A percentile compares a stretch with the other conserved stretches of the same genome.
Evolutionary conservation across 1,140 invertebrate species (phyloP).

Genomic region (Bombus balteatus): DNA sequence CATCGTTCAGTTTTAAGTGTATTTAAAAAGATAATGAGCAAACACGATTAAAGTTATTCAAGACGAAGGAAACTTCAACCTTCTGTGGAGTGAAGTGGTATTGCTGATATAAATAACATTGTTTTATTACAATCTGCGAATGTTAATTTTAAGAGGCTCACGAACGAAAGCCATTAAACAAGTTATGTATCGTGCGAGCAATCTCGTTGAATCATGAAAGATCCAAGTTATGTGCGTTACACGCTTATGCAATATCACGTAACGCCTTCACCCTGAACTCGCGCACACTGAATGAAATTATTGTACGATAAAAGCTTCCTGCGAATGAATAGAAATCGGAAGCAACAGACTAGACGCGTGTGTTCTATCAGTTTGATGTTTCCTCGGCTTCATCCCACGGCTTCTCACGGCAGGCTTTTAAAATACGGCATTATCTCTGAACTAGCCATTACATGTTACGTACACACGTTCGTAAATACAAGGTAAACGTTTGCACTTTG

Average conservation of each 20-base stretch:
- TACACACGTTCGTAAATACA: conserved; percentile 35
- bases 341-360: neutral
- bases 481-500: conserved; percentile 40
- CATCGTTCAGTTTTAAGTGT: neutral
- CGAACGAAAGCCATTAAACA: neutral
- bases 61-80: neutral
- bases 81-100: neutral
- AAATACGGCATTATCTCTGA: neutral
- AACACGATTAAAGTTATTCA: neutral
- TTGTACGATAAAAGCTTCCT: neutral
- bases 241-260: conserved; percentile 15
- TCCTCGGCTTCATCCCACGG: too few species aligned
- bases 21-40: neutral
- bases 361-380: neutral
- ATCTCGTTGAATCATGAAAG: neutral
- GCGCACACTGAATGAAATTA: conserved; percentile 26
- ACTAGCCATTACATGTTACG: conserved; percentile 19
- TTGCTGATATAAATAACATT: neutral
- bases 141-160: neutral
- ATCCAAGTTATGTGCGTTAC: neutral
- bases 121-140: neutral
- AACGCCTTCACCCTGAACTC: conserved; percentile 1
- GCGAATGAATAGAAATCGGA: neutral
- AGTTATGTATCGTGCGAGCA: neutral
- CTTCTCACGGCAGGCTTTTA: neutral